Conservation (phyloP, 2,113 vertebrate species). For the Porphyrio hochstetteri region DNA sequence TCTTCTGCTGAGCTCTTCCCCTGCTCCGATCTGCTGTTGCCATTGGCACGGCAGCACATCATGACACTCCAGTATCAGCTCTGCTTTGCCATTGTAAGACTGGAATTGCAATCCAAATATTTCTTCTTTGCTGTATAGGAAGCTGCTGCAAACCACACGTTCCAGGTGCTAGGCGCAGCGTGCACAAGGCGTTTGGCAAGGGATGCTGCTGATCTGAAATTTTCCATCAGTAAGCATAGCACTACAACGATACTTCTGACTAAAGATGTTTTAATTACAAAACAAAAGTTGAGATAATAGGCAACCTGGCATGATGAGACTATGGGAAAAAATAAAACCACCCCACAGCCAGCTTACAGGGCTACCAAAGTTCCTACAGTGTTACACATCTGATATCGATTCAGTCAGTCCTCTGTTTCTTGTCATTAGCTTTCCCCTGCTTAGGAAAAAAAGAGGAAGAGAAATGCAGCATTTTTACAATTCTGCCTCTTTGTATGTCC, state of each 20-base stretch:
- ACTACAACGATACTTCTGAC: background rate
- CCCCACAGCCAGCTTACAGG: background rate
- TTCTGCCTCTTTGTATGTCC: slow-evolving; percentile 38
- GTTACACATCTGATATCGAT: background rate
- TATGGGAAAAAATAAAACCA: background rate
- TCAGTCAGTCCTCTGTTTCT: background rate
- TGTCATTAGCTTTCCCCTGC: background rate
- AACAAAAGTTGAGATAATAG: slow-evolving; percentile 29
- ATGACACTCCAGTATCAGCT: background rate
- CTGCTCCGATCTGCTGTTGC: background rate
- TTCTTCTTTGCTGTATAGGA: background rate
- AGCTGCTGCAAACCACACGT: background rate
- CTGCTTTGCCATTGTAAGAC: background rate
- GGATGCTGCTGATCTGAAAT: background rate
- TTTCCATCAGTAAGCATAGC: background rate
- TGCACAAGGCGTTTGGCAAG: background rate
- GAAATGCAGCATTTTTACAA: slow-evolving; percentile 18
- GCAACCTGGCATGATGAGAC: background rate
- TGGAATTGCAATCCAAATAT: background rate
- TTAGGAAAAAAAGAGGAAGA: slow-evolving; percentile 11
- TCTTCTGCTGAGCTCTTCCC: background rate
- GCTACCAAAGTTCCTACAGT: background rate
- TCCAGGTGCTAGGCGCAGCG: background rate
- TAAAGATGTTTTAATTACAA: slow-evolving; percentile 35
- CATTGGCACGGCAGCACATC: background rate